phyloP scores from a whole-genome alignment of 2,113 vertebrate genomes.

The Rhinoderma darwinii region DNA sequence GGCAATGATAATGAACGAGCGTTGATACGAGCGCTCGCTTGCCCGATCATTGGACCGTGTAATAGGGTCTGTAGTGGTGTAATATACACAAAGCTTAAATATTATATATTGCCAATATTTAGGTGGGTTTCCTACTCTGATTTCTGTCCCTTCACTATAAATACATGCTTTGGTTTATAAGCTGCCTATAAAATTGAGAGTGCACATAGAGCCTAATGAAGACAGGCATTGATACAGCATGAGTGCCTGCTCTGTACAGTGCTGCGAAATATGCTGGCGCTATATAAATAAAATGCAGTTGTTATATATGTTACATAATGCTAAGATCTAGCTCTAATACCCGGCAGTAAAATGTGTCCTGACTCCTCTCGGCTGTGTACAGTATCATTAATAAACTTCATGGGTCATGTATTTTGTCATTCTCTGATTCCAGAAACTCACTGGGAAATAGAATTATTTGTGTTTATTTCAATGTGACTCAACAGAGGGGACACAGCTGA shows the following conservation, averaged over 20 bases:
- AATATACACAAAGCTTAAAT: too few species aligned
- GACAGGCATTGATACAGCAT: neutral
- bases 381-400: constrained; percentile 18
- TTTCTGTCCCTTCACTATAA: too few species aligned
- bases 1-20: too few species aligned
- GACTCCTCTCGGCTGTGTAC: neutral
- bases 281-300: neutral
- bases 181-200: too few species aligned
- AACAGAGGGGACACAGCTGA: constrained; percentile 38
- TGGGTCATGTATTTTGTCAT: constrained; percentile 26
- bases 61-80: too few species aligned
- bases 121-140: too few species aligned
- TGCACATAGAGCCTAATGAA: neutral
- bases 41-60: too few species aligned
- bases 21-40: too few species aligned
- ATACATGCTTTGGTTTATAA: too few species aligned
- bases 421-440: constrained; percentile 7
- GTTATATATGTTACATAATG: neutral
- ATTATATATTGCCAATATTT: too few species aligned
- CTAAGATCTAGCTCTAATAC: neutral
- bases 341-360: neutral
- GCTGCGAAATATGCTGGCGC: neutral
- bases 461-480: constrained; percentile 42
- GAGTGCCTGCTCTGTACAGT: neutral
- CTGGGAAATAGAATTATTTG: constrained; percentile 32